Conservation (phyloP, 2,888 invertebrate genomes). For the Cosmia pyralina region DNA sequence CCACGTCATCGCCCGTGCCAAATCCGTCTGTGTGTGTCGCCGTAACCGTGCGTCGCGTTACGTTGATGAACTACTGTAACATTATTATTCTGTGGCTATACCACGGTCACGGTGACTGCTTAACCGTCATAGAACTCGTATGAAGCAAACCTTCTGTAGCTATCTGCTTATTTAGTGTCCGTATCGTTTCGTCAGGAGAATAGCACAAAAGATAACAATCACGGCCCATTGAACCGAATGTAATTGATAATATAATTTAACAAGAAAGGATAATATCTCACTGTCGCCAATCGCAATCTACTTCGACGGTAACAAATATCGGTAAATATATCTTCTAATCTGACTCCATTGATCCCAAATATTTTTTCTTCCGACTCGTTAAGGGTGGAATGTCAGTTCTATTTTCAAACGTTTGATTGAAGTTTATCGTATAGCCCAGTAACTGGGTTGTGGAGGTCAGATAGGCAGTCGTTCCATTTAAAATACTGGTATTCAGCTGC, state of each 20-base stretch:
- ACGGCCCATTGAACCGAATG: constrained; percentile 77
- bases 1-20: background rate
- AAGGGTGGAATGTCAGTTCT: background rate
- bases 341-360: constrained; percentile 35
- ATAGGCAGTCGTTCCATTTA: too few relatives aligned
- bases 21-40: background rate
- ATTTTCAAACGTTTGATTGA: constrained; percentile 10
- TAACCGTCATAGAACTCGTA: background rate
- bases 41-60: too few relatives aligned
- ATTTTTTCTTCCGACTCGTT: constrained; percentile 35
- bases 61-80: too few relatives aligned
- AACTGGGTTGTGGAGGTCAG: too few relatives aligned
- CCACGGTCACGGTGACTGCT: too few relatives aligned
- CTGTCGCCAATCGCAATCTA: constrained; percentile 81
- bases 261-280: constrained; percentile 85
- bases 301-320: constrained; percentile 83
- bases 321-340: constrained; percentile 77
- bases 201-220: constrained; percentile 78
- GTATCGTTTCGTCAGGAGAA: constrained; percentile 65
- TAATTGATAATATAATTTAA: constrained; percentile 87
- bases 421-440: background rate
- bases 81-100: too few relatives aligned
- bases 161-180: background rate
- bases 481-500: too few relatives aligned
- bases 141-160: background rate